phyloP scores from a whole-genome alignment of 2,797 vertebrate genomes.

The Lerista edwardsae region DNA sequence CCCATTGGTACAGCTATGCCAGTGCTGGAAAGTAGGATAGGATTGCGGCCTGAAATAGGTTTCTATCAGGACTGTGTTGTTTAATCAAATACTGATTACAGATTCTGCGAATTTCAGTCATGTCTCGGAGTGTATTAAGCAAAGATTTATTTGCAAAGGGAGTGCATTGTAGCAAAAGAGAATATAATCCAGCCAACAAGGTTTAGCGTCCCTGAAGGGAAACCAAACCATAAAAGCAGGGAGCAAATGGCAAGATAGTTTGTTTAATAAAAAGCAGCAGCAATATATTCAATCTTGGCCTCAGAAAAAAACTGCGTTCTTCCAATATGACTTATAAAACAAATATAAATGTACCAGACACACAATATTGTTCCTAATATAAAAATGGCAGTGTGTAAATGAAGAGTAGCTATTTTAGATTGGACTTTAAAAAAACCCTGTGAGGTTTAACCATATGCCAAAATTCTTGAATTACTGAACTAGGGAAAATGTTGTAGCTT shows the following conservation, averaged over 20 bases:
- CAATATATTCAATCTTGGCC: neutral
- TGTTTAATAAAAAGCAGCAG: slow-evolving; percentile 20
- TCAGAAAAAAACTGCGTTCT: slow-evolving; percentile 13
- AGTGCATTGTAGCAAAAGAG: neutral
- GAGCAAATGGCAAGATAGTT: neutral
- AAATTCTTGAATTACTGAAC: neutral
- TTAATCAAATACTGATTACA: slow-evolving; percentile 7
- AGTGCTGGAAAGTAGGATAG: too few relatives aligned
- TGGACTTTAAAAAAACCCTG: neutral
- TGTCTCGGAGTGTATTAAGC: neutral
- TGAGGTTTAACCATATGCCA: neutral
- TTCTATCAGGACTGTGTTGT: neutral
- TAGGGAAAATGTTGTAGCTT: neutral
- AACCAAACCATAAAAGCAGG: slow-evolving; percentile 1
- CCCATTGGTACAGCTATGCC: too few relatives aligned
- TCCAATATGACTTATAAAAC: slow-evolving; percentile 30
- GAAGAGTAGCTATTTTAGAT: slow-evolving; percentile 19
- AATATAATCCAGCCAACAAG: slow-evolving; percentile 5
- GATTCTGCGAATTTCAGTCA: neutral
- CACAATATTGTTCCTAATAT: slow-evolving; percentile 47
- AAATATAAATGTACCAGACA: slow-evolving; percentile 62
- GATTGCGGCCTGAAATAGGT: too few relatives aligned
- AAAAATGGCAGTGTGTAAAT: slow-evolving; percentile 47
- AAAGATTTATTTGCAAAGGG: slow-evolving; percentile 7
- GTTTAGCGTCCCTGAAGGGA: neutral